These are phyloP conservation scores for Harpalus rubripes DNA, from an alignment of 2,888 invertebrate genomes.

Conservation along the genomic window DNA sequence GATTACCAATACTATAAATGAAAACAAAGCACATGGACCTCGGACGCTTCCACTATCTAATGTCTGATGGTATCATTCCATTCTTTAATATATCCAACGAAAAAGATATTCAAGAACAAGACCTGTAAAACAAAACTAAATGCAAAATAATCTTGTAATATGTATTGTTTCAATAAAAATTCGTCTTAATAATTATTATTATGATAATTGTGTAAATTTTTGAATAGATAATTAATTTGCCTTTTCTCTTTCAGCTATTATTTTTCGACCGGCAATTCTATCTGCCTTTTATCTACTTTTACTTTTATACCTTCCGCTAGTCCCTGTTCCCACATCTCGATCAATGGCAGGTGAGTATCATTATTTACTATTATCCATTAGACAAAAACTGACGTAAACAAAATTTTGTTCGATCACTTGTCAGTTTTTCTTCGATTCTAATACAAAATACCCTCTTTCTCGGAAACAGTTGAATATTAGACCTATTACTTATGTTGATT, in stretches of 20 bases:
- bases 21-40: constrained; percentile 30
- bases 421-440: too few relatives aligned
- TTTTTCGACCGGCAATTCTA: constrained; percentile 89
- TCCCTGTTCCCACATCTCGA: constrained; percentile 85
- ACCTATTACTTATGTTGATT: too few relatives aligned
- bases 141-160: too few relatives aligned
- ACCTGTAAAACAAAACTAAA: background rate
- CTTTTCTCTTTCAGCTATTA: constrained; percentile 83
- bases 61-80: background rate
- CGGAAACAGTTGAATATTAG: too few relatives aligned
- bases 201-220: background rate
- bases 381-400: background rate
- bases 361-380: background rate
- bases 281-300: constrained; percentile 89
- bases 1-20: constrained; percentile 61
- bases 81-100: background rate
- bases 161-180: too few relatives aligned
- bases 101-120: background rate
- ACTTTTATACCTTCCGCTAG: constrained; percentile 87
- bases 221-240: background rate
- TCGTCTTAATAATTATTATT: background rate
- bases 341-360: constrained; percentile 53
- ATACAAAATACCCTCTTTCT: too few relatives aligned
- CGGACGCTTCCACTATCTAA: constrained; percentile 9
- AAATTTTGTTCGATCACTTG: too few relatives aligned